Base-by-base conservation (phyloP, 2,797 vertebrate species). In the Apodemus agrarius region DNA sequence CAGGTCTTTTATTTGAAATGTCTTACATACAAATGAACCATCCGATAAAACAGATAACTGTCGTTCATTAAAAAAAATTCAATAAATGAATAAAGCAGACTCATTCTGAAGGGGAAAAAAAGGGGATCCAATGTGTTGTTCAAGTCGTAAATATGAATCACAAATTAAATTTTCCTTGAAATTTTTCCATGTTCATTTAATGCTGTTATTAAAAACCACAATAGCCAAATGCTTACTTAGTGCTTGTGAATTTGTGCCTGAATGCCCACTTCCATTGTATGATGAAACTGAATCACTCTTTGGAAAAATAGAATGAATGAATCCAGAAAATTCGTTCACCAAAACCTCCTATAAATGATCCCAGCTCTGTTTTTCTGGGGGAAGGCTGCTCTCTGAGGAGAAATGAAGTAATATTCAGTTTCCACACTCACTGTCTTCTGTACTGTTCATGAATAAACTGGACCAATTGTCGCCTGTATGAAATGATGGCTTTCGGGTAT, bases 391-490 rank as follows among this genome's bases (percentile, higher is more conserved):
- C 63, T 96, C 84, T 78, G 43, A 54, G 85, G 80, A 89, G 29
- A 93, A 63, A 97, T 94, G 79, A 97, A 94, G 11, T 93, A 93
- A 92, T 88, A 93, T 89, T 96, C 83, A 69, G 46, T 96, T 96
- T 97, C 90, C 89, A 96, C 29, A 89, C 87, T 93, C 93, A 93
- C 63, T 95, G 65, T 97, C 92, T 96, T 97, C 83, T 67, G 17
- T 90, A 90, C n/a, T 69, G 3, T 61, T 91, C 89, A 81, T 90
- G 88, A 96, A 93, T 76, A 95, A 94, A 92, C 90, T 83, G 54
- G 63, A 72, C 59, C 94, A 97, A 97, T 92, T 97, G 69, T 92
- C 96, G 76, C 84, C 95, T 86, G 91, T 94, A 94, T 95, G 84
- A 96, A 86, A 59, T 88, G 92, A 97, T 63, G 49, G 86, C 87